Evolutionary conservation across 2,888 invertebrate species (phyloP).

Genomic region (Melipona beecheii): DNA sequence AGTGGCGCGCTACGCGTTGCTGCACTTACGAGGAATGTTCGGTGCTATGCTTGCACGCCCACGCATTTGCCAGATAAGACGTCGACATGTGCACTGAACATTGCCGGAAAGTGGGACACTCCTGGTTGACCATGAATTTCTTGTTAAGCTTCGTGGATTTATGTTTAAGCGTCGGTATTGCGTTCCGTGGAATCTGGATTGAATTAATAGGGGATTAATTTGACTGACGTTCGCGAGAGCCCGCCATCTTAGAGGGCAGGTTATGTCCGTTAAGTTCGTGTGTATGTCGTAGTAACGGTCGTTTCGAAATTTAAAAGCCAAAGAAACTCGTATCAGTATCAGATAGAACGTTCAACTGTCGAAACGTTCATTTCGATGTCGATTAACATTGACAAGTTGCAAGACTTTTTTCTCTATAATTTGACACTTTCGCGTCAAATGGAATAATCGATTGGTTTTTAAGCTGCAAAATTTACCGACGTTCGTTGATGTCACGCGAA

Average conservation of each 20-base stretch:
- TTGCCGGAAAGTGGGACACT: conserved; percentile 59
- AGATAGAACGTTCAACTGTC: too few species aligned
- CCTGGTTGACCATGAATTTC: conserved; percentile 62
- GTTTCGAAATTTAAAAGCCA: background rate
- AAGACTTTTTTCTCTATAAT: too few species aligned
- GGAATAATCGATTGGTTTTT: background rate
- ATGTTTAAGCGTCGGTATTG: conserved; percentile 21
- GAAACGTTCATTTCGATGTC: background rate
- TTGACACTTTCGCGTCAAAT: too few species aligned
- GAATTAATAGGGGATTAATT: conserved; percentile 46
- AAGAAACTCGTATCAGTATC: background rate
- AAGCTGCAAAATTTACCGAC: background rate
- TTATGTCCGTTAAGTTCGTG: background rate
- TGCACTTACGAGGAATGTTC: conserved; percentile 39
- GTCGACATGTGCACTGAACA: conserved; percentile 36
- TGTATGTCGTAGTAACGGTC: background rate
- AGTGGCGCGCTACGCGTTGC: conserved; percentile 16
- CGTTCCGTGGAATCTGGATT: conserved; percentile 18
- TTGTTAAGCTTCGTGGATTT: conserved; percentile 51
- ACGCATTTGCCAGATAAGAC: conserved; percentile 41
- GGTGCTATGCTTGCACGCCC: conserved; percentile 46
- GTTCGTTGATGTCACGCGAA: background rate
- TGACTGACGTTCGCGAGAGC: background rate
- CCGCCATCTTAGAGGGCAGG: background rate
- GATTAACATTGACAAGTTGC: background rate